phyloP scores from a whole-genome alignment of 1,140 invertebrate genomes.

The Drosophila watanabei region DNA sequence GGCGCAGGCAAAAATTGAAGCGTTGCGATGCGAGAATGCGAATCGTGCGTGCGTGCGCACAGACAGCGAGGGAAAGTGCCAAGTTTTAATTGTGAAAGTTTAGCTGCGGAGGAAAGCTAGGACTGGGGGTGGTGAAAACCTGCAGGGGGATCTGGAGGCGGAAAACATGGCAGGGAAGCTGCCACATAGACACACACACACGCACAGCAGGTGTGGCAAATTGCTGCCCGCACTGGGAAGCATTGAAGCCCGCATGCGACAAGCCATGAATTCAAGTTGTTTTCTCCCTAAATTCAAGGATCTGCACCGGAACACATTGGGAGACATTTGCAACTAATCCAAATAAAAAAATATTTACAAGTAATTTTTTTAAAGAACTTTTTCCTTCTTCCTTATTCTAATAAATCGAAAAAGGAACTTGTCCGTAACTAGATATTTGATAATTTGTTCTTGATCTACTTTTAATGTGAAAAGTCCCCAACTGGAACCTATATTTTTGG shows the following conservation, averaged over 20 bases:
- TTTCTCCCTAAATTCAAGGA: conserved; percentile 7
- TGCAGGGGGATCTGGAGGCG: not conserved
- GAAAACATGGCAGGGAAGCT: conserved; percentile 5
- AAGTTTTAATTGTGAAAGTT: conserved; percentile 84
- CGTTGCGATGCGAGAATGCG: conserved; percentile 54
- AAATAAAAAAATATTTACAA: not conserved
- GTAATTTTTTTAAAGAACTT: not conserved
- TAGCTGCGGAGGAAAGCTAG: conserved; percentile 27
- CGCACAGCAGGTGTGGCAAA: conserved; percentile 77
- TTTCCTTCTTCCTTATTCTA: not conserved
- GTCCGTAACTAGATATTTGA: not conserved
- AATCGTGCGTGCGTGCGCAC: conserved; percentile 53
- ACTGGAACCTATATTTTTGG: not conserved
- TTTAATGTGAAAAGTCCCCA: not conserved
- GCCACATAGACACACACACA: conserved; percentile 32
- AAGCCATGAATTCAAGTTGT: conserved; percentile 49
- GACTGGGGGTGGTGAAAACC: conserved; percentile 1
- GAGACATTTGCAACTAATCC: no score
- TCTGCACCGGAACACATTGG: conserved; percentile 4
- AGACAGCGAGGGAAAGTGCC: conserved; percentile 59
- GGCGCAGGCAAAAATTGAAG: conserved; percentile 55
- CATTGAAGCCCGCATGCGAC: conserved; percentile 53
- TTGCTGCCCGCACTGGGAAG: conserved; percentile 63
- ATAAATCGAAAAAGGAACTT: not conserved
- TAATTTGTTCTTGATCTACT: not conserved